Base-by-base conservation (phyloP, 1,140 invertebrate species). In the Drosophila oshimai region DNA sequence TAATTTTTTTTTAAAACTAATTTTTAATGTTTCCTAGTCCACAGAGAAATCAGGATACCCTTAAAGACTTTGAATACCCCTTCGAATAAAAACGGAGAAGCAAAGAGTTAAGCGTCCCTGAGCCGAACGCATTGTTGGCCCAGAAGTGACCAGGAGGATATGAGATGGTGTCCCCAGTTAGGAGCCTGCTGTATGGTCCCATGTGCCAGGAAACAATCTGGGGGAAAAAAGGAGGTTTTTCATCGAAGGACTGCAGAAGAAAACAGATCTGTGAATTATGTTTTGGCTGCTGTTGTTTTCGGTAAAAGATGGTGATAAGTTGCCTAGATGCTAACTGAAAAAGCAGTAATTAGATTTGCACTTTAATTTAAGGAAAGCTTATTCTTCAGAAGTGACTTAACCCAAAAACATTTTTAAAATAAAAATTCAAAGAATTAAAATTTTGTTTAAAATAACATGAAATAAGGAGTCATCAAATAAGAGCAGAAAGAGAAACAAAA, bases 31-130 rank as follows among this genome's bases (percentile, higher is more conserved):
- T n/a, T 36, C 13, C 9, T 15, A 9, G 17, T 4, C 39, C 12
- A 2, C 12, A 22, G 9, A 1, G 2, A 34, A 18, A 4, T 3
- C 28, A 58, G 37, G 22, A 62, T 17, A 41, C 20, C 58, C 44
- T 20, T 7, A 1, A 2, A 1, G 12, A 3, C 0, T 1, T 3
- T 4, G 10, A 3, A 20, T 65, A 49, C 61, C 26, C 37, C 18
- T 41, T 4, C n/a, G 3, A 39, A n/a, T 6, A 7, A 20, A 49
- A 15, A 31, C 7, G 42, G n/a, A 45, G 26, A 49, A 34, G 60
- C 44, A 50, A 41, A 65, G 62, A 65, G 58, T 65, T 65, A 65
- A 65, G 28, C 58, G 42, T 49, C 26, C 58, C 33, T 26, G 26
- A 41, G 42, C n/a, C 6, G 1, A 29, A 65, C 15, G 34, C 34